Conservation (phyloP, 2,113 vertebrate species). For the Hyla sarda region DNA sequence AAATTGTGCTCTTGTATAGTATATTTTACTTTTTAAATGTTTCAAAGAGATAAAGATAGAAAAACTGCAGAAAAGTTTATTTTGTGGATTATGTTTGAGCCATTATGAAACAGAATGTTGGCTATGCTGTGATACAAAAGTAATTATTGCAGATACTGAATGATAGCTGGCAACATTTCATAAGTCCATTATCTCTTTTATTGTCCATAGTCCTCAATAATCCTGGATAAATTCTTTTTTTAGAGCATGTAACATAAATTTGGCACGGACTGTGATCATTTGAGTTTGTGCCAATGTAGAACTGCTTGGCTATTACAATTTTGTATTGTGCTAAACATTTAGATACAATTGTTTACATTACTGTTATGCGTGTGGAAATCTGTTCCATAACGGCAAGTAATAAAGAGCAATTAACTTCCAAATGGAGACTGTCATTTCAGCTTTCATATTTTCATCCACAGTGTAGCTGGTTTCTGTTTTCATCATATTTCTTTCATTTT, state of each 20-base stretch:
- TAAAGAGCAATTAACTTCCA: slow-evolving; percentile 49
- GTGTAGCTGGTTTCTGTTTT: not conserved
- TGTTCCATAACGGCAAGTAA: slow-evolving; percentile 44
- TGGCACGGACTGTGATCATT: slow-evolving; percentile 44
- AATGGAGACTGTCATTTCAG: slow-evolving; percentile 30
- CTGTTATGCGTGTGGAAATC: slow-evolving; percentile 42
- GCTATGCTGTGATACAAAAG: slow-evolving; percentile 9
- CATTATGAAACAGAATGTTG: not conserved
- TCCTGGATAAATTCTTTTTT: slow-evolving; percentile 45
- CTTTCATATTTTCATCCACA: slow-evolving; percentile 4
- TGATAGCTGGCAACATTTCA: slow-evolving; percentile 37
- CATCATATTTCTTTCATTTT: not conserved
- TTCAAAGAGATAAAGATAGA: not conserved
- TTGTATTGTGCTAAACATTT: slow-evolving; percentile 54
- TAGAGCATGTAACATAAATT: slow-evolving; percentile 36
- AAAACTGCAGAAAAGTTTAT: not conserved
- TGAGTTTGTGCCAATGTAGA: slow-evolving; percentile 20
- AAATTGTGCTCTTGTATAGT: not conserved
- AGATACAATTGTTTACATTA: slow-evolving; percentile 56
- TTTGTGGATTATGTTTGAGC: not conserved
- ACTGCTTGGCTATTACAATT: slow-evolving; percentile 46
- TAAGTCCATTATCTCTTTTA: slow-evolving; percentile 44
- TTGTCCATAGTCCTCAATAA: slow-evolving; percentile 48
- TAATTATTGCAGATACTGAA: slow-evolving; percentile 44
- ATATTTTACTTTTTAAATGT: not conserved